Evolutionary conservation across 2,113 vertebrate species (phyloP).

Genomic region (Bos javanicus): DNA sequence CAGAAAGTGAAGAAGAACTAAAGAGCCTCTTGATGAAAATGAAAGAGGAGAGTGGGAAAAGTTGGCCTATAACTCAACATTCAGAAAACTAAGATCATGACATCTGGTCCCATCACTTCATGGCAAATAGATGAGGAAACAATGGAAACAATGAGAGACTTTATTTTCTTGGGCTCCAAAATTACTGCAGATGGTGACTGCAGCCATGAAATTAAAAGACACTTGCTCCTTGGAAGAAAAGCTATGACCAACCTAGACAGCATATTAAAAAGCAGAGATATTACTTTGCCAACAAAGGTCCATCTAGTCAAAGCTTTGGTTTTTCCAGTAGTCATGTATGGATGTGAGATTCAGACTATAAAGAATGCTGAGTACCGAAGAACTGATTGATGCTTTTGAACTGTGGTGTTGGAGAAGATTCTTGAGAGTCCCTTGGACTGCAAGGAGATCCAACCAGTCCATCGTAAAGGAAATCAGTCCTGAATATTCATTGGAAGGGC

Average conservation of each 20-base stretch:
- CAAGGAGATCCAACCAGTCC: neutral
- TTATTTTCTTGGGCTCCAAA: neutral
- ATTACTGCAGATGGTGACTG: neutral
- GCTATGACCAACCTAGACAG: neutral
- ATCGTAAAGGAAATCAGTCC: neutral
- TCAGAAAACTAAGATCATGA: neutral
- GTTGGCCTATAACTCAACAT: neutral
- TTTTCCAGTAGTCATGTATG: neutral
- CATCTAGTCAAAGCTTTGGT: neutral
- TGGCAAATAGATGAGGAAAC: neutral
- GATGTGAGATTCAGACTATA: neutral
- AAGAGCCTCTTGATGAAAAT: neutral
- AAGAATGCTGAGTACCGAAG: accelerated
- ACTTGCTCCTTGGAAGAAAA: neutral
- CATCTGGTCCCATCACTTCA: neutral
- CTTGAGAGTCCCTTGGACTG: neutral
- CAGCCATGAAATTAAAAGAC: neutral
- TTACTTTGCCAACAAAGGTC: neutral
- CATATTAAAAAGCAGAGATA: neutral
- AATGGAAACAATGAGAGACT: neutral
- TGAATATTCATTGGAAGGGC: neutral
- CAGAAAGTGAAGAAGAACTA: neutral
- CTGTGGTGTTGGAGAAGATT: neutral
- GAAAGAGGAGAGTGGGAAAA: neutral
- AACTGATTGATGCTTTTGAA: neutral